A percentile compares a stretch with the other conserved stretches of the same genome.
Evolutionary conservation across 2,888 invertebrate genomes (phyloP).

Genomic region (Salticus scenicus): DNA sequence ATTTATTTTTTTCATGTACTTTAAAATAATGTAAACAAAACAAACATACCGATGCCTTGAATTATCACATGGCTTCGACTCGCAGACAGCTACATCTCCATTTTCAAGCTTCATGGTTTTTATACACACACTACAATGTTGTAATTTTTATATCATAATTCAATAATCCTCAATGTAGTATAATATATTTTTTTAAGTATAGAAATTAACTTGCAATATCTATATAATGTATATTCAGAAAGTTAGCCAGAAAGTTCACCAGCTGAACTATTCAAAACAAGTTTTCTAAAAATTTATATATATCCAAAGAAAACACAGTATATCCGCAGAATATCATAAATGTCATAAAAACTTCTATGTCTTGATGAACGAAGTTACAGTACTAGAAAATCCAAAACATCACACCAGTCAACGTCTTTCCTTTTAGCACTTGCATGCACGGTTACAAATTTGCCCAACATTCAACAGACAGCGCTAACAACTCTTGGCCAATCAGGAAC

Average conservation of each 20-base stretch:
- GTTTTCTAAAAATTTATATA: not conserved
- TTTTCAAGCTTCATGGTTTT: constrained; percentile 49
- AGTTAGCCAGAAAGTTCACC: not conserved
- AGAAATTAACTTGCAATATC: too few relatives aligned
- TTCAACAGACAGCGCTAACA: constrained; percentile 69
- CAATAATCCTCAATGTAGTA: too few relatives aligned
- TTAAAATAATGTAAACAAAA: too few relatives aligned
- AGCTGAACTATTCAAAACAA: not conserved
- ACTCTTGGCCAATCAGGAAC: constrained; percentile 57
- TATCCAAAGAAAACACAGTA: not conserved
- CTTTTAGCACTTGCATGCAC: constrained; percentile 37
- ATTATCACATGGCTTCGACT: constrained; percentile 33
- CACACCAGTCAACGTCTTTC: constrained; percentile 33
- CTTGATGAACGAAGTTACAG: too few relatives aligned
- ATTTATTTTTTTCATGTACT: too few relatives aligned
- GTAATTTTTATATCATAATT: not conserved
- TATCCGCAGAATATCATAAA: not conserved
- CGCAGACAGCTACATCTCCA: constrained; percentile 25
- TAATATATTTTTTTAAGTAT: too few relatives aligned
- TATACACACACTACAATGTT: not conserved
- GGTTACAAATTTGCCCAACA: constrained; percentile 35
- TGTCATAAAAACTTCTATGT: too few relatives aligned
- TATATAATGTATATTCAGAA: too few relatives aligned
- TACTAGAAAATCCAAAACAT: not conserved
- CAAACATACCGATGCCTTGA: constrained; percentile 45